These are phyloP conservation scores for Dipodomys merriami DNA, from an alignment of 2,113 vertebrate species.

Conservation along the genomic window DNA sequence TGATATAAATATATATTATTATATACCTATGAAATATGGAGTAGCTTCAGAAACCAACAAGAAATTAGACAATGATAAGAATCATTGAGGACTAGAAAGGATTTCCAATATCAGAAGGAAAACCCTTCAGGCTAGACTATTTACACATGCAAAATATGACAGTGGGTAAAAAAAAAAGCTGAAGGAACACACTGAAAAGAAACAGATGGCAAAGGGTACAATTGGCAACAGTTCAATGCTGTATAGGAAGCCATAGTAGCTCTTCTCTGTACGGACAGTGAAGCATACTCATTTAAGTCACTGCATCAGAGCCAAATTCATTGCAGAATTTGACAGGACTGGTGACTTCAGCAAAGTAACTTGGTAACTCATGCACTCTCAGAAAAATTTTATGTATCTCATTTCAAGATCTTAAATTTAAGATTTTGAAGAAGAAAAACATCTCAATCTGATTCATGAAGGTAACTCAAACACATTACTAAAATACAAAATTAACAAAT, in stretches of 20 bases:
- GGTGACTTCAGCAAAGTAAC: not conserved
- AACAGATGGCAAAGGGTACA: not conserved
- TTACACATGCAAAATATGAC: not conserved
- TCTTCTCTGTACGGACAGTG: not conserved
- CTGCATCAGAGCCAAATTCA: not conserved
- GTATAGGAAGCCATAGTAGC: not conserved
- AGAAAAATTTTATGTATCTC: not conserved
- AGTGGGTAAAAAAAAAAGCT: not conserved
- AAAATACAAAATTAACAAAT: slow-evolving; percentile 46
- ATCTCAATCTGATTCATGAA: not conserved
- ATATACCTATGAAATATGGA: not conserved
- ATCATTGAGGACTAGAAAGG: not conserved
- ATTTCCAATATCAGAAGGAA: slow-evolving; percentile 25
- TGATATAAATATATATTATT: not conserved
- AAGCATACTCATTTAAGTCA: not conserved
- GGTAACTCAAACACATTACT: not conserved
- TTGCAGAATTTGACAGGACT: not conserved
- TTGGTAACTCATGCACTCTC: not conserved
- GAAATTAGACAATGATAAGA: not conserved
- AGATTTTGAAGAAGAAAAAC: slow-evolving; percentile 27
- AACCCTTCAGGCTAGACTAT: not conserved
- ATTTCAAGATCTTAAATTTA: slow-evolving; percentile 14
- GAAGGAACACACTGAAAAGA: not conserved
- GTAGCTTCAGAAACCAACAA: not conserved
- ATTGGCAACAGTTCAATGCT: not conserved